A percentile compares a stretch with the other conserved stretches of the same genome.
Evolutionary conservation across 2,797 vertebrate genomes (phyloP).

Genomic region (Iguana delicatissima): DNA sequence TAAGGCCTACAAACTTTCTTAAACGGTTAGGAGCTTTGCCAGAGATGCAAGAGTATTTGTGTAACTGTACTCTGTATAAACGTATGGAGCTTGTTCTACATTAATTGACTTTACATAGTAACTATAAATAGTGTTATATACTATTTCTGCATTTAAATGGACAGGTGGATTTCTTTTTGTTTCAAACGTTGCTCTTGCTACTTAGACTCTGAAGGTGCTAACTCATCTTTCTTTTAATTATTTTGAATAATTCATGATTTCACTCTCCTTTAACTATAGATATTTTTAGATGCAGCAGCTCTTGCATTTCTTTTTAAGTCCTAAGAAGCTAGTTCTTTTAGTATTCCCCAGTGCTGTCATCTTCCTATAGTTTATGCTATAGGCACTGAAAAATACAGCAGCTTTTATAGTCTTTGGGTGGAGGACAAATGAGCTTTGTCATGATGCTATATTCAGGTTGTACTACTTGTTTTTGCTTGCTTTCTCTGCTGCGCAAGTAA

Average conservation of each 20-base stretch:
- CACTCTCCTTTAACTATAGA: conserved; percentile 14
- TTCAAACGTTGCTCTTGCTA: background rate
- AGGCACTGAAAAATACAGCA: background rate
- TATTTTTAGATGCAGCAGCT: conserved; percentile 1
- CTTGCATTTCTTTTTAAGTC: conserved; percentile 2
- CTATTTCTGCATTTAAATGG: background rate
- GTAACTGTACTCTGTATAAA: background rate
- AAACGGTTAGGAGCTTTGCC: background rate
- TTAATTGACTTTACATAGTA: background rate
- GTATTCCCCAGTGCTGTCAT: background rate
- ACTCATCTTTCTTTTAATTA: conserved; percentile 21
- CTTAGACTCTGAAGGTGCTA: conserved; percentile 10
- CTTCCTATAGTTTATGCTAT: background rate
- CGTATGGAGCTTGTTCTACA: background rate
- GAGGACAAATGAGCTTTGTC: background rate
- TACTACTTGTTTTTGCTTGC: background rate
- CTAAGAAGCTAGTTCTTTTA: conserved; percentile 4
- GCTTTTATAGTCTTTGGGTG: background rate
- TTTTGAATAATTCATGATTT: conserved; percentile 22
- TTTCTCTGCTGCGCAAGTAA: background rate
- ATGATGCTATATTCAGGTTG: background rate
- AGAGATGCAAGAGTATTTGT: background rate
- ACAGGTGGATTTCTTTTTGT: background rate
- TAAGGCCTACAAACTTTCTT: background rate
- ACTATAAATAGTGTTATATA: background rate